phyloP scores from a whole-genome alignment of 1,140 invertebrate species.

The Ips typographus region DNA sequence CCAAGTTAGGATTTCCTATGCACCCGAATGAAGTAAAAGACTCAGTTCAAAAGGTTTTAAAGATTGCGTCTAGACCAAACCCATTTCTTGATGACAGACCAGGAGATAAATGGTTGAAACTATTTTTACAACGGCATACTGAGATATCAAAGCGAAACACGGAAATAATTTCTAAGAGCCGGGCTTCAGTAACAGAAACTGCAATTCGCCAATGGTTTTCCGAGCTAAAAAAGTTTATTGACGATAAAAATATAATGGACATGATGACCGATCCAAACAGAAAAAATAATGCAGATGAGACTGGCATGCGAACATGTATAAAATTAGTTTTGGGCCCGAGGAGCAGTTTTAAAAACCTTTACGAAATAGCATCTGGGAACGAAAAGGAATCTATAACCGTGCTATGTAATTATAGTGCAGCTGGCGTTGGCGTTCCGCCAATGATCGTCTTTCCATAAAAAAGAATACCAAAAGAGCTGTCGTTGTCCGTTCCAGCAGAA shows the following conservation, averaged over 20 bases:
- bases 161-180: conserved; percentile 25
- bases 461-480: conserved; percentile 40
- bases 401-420: conserved; percentile 49
- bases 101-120: conserved; percentile 24
- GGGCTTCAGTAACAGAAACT: conserved; percentile 26
- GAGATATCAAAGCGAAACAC: conserved; percentile 18
- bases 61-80: conserved; percentile 10
- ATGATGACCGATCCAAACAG: too few relatives aligned
- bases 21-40: conserved; percentile 26
- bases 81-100: conserved; percentile 13
- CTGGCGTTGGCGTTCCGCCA: conserved; percentile 46
- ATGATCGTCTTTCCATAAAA: conserved; percentile 42
- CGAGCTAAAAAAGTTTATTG: not conserved
- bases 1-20: conserved; percentile 29
- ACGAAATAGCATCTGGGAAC: not conserved
- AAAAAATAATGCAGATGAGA: too few relatives aligned
- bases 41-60: conserved; percentile 29
- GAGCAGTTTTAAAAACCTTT: conserved; percentile 7
- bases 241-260: too few relatives aligned
- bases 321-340: conserved; percentile 19
- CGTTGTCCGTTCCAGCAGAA: conserved; percentile 40
- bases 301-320: not conserved
- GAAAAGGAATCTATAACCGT: conserved; percentile 49
- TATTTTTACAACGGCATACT: conserved; percentile 22
- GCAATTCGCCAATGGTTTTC: conserved; percentile 16